Base-by-base conservation (phyloP, 2,888 invertebrate species). In the Drosophila peninsularis region DNA sequence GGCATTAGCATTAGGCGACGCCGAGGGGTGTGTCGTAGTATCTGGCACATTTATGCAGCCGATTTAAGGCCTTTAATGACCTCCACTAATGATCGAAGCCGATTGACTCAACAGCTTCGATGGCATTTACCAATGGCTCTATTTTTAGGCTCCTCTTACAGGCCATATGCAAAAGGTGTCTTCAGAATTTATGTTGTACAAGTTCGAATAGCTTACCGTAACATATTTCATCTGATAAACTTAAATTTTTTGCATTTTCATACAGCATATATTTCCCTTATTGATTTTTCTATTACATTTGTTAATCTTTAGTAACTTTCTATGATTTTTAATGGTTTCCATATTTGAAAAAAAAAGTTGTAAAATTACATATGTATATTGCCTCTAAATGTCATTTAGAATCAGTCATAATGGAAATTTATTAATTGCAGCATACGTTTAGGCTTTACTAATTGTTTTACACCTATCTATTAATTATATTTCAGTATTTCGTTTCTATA, bases 31-130 rank as follows among this genome's bases (percentile, higher is more conserved):
- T 58, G 54, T 14, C 61, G 34, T n/a, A 24, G 39, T 34, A 34
- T 55, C 45, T 60, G 62, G 53, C 49, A 58, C 57, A 55, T 64
- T 58, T 55, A 32, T 57, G 66, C 57, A 63, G 52, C 41, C 62
- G 54, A 70, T 74, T 76, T 83, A 86, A 86, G 86, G 88, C 71
- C 84, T 86, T 75, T 86, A 88, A 84, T 88, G 89, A 83, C 81
- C 76, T 86, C 69, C 68, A 60, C 89, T 86, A 88, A 88, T 86
- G 89, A 83, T 83, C 84, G 71, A 73, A 75, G 68, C 80, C 74
- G 84, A 88, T 88, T 86, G 89, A 86, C 80, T 88, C 70, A 66
- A 52, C 69, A 55, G 66, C 71, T 74, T 76, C 68, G 55, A 70
- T 42, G 68, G 67, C 67, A 73, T 65, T 80, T 61, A 66, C 69